These are phyloP conservation scores for Cotesia congregata DNA, from an alignment of 2,888 invertebrate species.

Conservation along the genomic window DNA sequence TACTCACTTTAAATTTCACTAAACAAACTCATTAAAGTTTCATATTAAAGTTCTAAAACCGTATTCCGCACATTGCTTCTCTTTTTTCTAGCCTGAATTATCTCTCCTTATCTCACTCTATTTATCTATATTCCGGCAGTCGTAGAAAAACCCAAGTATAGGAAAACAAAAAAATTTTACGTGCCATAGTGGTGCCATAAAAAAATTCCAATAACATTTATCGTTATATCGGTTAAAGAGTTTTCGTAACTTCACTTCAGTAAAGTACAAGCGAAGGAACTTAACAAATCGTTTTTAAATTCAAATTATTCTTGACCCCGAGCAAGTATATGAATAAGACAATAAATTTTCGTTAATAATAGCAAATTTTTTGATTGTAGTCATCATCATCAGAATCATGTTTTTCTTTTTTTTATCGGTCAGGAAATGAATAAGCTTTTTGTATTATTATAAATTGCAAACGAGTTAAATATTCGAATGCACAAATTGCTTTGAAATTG, in stretches of 20 bases:
- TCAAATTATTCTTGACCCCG: background rate
- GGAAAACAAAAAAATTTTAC: conserved; percentile 28
- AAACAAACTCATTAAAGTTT: background rate
- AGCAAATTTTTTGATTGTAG: too few species aligned
- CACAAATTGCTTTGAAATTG: background rate
- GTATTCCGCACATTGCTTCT: background rate
- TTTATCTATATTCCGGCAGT: background rate
- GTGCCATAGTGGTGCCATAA: conserved; percentile 25
- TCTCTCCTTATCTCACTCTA: background rate
- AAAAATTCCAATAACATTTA: conserved; percentile 49
- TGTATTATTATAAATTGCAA: background rate
- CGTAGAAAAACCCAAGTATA: background rate
- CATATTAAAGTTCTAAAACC: background rate
- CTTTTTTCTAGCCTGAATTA: background rate
- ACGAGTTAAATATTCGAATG: background rate
- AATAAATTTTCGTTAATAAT: too few species aligned
- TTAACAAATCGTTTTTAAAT: background rate
- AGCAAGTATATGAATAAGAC: too few species aligned
- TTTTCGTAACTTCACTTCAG: conserved; percentile 16
- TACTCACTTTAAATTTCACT: too few species aligned
- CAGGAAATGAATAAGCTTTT: background rate
- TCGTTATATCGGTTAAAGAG: conserved; percentile 26
- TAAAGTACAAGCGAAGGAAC: background rate
- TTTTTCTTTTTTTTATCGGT: too few species aligned
- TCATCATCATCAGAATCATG: too few species aligned